A percentile compares a stretch with the other conserved stretches of the same genome.
Conservation (phyloP, 2,113 vertebrate species). For the Pachyramphus minor region DNA sequence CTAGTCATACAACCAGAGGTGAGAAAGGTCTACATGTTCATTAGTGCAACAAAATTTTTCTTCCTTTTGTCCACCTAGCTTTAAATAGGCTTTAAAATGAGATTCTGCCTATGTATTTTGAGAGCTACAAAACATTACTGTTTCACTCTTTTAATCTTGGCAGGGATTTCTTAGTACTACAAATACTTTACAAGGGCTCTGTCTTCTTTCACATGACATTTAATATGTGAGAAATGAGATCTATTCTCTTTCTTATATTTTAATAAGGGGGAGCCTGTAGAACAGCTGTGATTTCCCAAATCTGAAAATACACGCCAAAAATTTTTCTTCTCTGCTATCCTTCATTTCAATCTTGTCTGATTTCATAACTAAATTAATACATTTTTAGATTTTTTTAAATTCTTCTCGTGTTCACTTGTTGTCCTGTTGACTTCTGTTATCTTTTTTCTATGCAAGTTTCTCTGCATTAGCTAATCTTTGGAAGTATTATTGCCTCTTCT, state of each 20-base stretch:
- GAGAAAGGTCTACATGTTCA: not conserved
- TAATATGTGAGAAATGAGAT: not conserved
- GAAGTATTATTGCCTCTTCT: not conserved
- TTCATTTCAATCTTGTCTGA: not conserved
- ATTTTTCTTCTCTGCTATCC: not conserved
- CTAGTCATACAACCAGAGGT: not conserved
- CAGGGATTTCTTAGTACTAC: not conserved
- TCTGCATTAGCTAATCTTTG: not conserved
- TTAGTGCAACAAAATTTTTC: not conserved
- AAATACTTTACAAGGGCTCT: not conserved
- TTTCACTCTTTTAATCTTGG: not conserved
- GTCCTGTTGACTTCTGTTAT: not conserved
- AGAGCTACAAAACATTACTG: not conserved
- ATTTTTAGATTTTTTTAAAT: not conserved
- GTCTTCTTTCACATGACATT: not conserved
- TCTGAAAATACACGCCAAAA: not conserved
- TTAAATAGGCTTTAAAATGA: not conserved
- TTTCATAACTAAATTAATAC: not conserved
- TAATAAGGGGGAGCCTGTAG: not conserved
- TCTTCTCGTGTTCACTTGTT: not conserved
- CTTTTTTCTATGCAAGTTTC: not conserved
- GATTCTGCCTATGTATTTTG: not conserved
- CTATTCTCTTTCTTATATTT: not conserved
- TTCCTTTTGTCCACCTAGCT: not conserved
- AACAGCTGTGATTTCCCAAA: not conserved